phyloP scores from a whole-genome alignment of 2,113 vertebrate genomes.

The Murina feae region DNA sequence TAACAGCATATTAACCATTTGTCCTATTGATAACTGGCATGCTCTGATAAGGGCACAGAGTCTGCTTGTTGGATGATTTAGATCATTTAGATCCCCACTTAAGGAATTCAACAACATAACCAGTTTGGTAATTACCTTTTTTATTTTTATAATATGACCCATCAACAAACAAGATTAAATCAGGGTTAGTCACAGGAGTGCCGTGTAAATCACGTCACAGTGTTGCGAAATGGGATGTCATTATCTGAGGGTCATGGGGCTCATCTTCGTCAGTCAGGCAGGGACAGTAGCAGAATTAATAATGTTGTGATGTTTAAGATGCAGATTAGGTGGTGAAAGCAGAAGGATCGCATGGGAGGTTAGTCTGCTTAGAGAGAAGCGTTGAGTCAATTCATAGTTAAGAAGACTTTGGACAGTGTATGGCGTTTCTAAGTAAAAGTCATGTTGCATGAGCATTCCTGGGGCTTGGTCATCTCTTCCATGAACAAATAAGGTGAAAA shows the following conservation, averaged over 20 bases:
- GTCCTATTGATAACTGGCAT: neutral
- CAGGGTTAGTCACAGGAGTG: neutral
- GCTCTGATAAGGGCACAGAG: neutral
- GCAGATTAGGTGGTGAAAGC: neutral
- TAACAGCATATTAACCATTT: neutral
- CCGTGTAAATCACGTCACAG: neutral
- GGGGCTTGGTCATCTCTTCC: neutral
- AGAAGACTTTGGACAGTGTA: neutral
- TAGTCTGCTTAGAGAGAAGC: neutral
- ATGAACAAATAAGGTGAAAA: too few relatives aligned
- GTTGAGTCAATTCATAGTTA: neutral
- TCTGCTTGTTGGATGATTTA: neutral
- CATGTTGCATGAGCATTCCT: neutral
- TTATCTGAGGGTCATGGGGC: too few relatives aligned
- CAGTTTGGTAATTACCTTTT: neutral
- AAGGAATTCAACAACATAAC: neutral
- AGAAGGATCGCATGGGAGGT: neutral
- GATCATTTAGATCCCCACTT: neutral
- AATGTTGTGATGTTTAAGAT: neutral
- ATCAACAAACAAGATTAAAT: neutral
- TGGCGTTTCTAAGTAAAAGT: neutral
- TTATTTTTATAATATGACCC: neutral
- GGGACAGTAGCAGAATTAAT: neutral
- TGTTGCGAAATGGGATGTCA: neutral
- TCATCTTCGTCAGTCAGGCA: neutral